Base-by-base conservation (phyloP, 2,797 vertebrate species). In the Hydrolagus colliei region DNA sequence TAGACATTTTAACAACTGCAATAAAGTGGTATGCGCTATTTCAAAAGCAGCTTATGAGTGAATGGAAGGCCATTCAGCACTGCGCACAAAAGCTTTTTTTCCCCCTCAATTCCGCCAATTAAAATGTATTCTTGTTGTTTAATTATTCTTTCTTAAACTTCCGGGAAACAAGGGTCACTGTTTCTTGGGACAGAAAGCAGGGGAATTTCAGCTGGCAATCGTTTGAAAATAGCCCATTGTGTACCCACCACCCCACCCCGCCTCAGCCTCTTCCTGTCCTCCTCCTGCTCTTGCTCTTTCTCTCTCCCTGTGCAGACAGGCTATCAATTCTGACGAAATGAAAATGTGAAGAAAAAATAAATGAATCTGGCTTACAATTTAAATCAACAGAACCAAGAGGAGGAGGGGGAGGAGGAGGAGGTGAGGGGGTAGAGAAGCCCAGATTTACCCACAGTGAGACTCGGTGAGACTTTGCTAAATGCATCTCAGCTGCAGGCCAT, bases 1-100 rank as follows among this genome's bases (percentile, higher is more conserved):
- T 90, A 93, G 90, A 91, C 90, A 89, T 92, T 93, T 91, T 87
- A 90, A 88, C 88, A 91, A 87, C 87, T 86, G 90, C 93, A 94
- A 93, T 88, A 91, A 91, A 93, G 91, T 52, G 87, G 88, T 89
- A 59, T 27, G 27, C 65, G 68, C 72, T 89, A 86, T 89, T 52
- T 52, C 41, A 52, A 52, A 92, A 93, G 92, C 88, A 92, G 2
- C 13, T 13, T 82, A 85, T 89, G 86, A 72, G 86, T 89, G 85
- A 88, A 14, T 22, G 74, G 90, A 92, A 52, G 41, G 41, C 2
- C 6, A 6, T 52, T 52, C 41, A 52, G 3, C 41, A 52, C 41
- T 52, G 41, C 41, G 41, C 6, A 52, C 41, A 52, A 52, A 52
- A 52, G 41, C 6, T 52, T 52, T 52, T 52, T 52, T 52, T 52